Conservation (phyloP, 2,113 vertebrate genomes). For the Elachura formosa region DNA sequence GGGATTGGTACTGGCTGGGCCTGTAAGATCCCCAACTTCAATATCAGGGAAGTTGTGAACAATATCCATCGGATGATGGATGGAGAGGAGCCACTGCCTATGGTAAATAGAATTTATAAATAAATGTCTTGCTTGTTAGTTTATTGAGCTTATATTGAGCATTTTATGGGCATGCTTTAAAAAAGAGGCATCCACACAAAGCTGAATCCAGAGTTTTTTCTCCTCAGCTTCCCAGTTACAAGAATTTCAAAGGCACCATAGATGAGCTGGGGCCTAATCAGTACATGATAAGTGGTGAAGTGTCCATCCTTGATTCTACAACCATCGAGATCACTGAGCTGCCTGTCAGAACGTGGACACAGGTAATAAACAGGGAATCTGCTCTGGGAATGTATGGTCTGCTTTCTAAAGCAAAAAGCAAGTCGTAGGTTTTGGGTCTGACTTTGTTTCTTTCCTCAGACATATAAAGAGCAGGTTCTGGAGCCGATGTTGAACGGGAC, state of each 20-base stretch:
- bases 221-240: constrained; percentile 89
- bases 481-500: constrained; percentile 93
- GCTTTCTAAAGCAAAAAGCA: neutral
- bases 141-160: neutral
- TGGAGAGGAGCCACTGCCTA: constrained; percentile 84
- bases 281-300: constrained; percentile 86
- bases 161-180: neutral
- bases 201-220: neutral
- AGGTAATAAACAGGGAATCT: constrained; percentile 70
- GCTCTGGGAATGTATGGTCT: neutral
- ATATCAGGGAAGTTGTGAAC: constrained; percentile 86
- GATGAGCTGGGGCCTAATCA: constrained; percentile 86
- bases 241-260: constrained; percentile 91
- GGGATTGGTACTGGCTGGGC: constrained; percentile 98
- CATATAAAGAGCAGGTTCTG: constrained; percentile 93
- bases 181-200: neutral
- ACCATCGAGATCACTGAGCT: constrained; percentile 98
- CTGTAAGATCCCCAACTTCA: constrained; percentile 89
- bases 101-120: constrained; percentile 74
- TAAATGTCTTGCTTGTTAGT: rapidly evolving
- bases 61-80: constrained; percentile 89
- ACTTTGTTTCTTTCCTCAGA: constrained; percentile 65
- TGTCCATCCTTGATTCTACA: constrained; percentile 89
- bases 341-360: constrained; percentile 92
- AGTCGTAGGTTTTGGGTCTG: neutral